Evolutionary conservation across 2,888 invertebrate genomes (phyloP).

Genomic region (Acrobeloides nanus): DNA sequence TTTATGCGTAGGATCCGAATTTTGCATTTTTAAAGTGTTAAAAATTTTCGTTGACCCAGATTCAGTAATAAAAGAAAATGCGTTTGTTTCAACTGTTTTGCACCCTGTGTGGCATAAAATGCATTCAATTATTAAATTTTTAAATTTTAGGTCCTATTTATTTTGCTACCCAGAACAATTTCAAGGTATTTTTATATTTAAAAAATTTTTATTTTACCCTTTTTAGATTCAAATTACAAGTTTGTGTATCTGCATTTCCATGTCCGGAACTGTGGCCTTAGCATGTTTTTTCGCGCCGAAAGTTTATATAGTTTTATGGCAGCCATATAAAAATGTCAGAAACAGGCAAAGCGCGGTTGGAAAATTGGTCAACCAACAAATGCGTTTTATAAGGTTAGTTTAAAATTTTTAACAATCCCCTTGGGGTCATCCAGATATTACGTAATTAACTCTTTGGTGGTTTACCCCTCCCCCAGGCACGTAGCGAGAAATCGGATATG

Average conservation of each 20-base stretch:
- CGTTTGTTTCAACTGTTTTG: no score
- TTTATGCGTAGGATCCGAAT: no score
- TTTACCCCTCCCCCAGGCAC: no score
- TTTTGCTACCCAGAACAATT: slow-evolving; percentile 59
- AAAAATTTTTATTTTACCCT: not conserved
- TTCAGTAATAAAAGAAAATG: no score
- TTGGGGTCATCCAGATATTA: no score
- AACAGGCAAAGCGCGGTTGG: slow-evolving; percentile 50
- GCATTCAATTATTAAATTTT: slow-evolving; percentile 7
- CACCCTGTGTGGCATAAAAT: no score
- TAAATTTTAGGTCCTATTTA: slow-evolving; percentile 56
- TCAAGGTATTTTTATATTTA: slow-evolving; percentile 54
- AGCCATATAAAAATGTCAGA: slow-evolving; percentile 72
- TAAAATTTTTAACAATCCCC: no score
- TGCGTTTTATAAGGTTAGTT: slow-evolving; percentile 53
- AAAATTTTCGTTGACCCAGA: no score
- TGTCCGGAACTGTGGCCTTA: slow-evolving; percentile 69
- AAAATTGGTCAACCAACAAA: slow-evolving; percentile 52
- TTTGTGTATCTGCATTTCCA: slow-evolving; percentile 70
- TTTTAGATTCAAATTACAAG: slow-evolving; percentile 69
- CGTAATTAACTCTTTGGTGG: no score
- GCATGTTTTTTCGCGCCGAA: slow-evolving; percentile 71
- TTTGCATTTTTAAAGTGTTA: no score
- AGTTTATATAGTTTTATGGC: slow-evolving; percentile 69
- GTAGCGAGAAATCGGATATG: no score